Evolutionary conservation across 1,140 invertebrate species (phyloP), one percentile per base, ranked within the genome.

Genomic region (Caerostris darwini): DNA sequence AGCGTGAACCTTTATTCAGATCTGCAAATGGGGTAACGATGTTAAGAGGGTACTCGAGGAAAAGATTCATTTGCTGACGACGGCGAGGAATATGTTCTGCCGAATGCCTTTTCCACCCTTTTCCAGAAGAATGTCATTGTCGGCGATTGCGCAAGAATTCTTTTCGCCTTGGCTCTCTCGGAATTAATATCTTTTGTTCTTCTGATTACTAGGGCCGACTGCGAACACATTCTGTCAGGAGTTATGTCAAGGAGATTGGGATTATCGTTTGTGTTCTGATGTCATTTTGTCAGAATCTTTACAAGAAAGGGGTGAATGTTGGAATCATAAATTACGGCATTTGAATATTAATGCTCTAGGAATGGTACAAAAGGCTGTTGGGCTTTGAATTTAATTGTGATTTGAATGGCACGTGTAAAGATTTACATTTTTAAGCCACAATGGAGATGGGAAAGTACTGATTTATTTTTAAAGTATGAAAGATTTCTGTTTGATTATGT

Each of bases 1-100:
- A 17, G 61, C 14, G 61, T 17, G 6, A 67, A 67, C 7, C 10
- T 34, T 34, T 7, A 7, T 7, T 59, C 7, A 59, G 12, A 77
- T 77, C 54, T 58, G 54, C 6, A 57, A 58, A 83, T 57, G 54
- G 5, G 54, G 34, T 34, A 8, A 8, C 82, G 53, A 19, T 57
- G 54, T 58, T 50, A 83, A 57, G 57, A 58, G n/a, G 12, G 17
- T n/a, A 50, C 34, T 5, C 34, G 82, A 56, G 7, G 82, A 83
- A n/a, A 17, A 56, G 54, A 83, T 83, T 83, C 54, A 58, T 83
- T 83, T 83, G 82, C 54, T 83, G n/a, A n/a, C n/a, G 82, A 83
- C 82, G 82, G n/a, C 54, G 56, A 83, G 57, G 82, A 83, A 77
- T 77, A 77, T 77, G 61, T 77, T 77, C 71, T 77, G n/a, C 17